Base-by-base conservation (phyloP, 1,140 invertebrate species). In the Octopus bimaculoides region DNA sequence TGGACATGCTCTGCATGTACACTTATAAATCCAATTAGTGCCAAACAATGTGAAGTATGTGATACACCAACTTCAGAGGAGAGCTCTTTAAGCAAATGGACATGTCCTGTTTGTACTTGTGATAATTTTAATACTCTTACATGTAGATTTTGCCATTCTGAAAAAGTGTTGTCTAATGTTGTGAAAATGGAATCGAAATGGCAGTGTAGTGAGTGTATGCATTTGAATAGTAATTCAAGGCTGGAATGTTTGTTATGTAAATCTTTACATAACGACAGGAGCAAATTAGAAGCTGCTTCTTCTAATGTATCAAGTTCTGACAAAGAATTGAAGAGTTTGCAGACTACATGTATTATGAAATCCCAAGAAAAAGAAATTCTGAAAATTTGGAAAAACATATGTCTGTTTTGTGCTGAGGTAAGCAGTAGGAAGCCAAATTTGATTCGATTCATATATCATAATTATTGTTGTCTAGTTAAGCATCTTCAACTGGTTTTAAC, bases 391-490 rank as follows among this genome's bases (percentile, higher is more conserved):
- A 20, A 71, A 20, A 78, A 54, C 66, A 80, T 81, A 12, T 61
- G 26, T 54, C n/a, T 53, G 54, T 61, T 80, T n/a, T 69, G n/a
- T 26, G 66, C 78, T 81, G 53, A 79, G 54, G 71, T 77, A 10
- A 71, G 66, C 4, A n/a, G 5, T 81, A 14, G 17, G 83, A 89
- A 91, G 85, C 52, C 1, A n/a, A n/a, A n/a, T 71, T 6, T 71
- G 66, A n/a, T 71, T 71, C 0, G 17, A 12, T 61, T 61, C 9
- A 61, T 61, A 12, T 9, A 9, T 61, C 17, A 61, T 61, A 61
- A 61, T 1, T 61, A 17, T 61, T 12, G 56, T 9, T 61, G 9
- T 61, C 17, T 61, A 4, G 9, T 61, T 61, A 17, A 17, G 56
- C 17, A 17, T 9, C 56, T 17, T 17, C 1, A 9, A 61, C 56